Conservation (phyloP, 2,113 vertebrate genomes). For the Vanacampus margaritifer region DNA sequence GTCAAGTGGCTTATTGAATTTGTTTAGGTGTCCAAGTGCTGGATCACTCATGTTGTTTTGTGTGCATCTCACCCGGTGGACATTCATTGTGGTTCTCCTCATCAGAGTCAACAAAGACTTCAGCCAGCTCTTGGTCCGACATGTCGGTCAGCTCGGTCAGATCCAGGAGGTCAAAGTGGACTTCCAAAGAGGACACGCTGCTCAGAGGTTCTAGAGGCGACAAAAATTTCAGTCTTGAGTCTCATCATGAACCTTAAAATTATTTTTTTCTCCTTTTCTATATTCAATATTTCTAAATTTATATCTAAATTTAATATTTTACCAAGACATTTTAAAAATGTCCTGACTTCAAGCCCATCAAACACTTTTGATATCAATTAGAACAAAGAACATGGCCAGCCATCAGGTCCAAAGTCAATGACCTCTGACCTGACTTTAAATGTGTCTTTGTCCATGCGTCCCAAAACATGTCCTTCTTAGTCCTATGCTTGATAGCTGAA, state of each 20-base stretch:
- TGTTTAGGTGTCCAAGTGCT: not conserved
- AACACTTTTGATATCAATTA: not conserved
- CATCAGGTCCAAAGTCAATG: not conserved
- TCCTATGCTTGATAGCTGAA: conserved; percentile 6
- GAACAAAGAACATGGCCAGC: not conserved
- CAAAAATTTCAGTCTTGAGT: not conserved
- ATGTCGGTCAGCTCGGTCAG: conserved; percentile 95
- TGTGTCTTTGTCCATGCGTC: not conserved
- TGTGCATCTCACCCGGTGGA: conserved; percentile 75
- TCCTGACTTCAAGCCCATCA: not conserved
- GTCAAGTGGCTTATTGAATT: not conserved
- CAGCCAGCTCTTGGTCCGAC: conserved; percentile 95
- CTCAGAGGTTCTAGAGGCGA: conserved; percentile 85
- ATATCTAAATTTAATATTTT: no score
- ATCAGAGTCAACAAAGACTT: conserved; percentile 93
- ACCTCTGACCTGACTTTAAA: not conserved
- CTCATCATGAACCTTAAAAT: not conserved
- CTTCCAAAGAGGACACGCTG: conserved; percentile 95
- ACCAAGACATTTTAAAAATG: not conserved
- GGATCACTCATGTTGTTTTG: not conserved
- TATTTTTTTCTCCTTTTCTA: not conserved
- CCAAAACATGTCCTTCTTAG: not conserved
- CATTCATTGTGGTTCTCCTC: conserved; percentile 86
- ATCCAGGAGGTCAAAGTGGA: conserved; percentile 97
- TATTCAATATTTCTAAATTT: no score